phyloP scores from a whole-genome alignment of 1,140 invertebrate species.

The Pogonomyrmex barbatus region DNA sequence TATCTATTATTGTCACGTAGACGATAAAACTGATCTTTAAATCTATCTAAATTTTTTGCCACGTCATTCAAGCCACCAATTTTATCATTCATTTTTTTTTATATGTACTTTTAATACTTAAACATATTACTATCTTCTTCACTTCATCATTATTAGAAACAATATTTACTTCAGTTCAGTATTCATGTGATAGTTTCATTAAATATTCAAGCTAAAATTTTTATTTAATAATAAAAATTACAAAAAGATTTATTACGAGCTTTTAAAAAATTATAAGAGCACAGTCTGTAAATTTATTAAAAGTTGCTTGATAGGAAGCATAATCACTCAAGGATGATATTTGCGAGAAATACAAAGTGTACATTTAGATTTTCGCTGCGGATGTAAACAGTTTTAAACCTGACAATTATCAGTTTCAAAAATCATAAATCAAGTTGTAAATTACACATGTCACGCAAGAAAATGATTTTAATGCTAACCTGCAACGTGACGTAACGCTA shows the following conservation, averaged over 20 bases:
- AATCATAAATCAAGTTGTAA: not conserved
- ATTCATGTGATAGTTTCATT: not conserved
- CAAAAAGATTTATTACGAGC: not conserved
- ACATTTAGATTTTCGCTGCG: not conserved
- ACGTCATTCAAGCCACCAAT: not conserved
- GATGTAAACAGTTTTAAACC: constrained; percentile 11
- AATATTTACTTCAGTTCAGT: not conserved
- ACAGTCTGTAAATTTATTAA: not conserved
- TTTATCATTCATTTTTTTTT: not conserved
- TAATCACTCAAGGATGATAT: not conserved
- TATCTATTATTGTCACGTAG: not conserved
- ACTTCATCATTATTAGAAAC: not conserved
- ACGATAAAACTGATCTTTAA: not conserved
- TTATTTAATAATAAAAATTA: not conserved
- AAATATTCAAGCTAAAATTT: not conserved
- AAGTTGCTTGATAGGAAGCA: not conserved
- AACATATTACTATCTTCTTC: not conserved
- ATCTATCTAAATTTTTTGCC: not conserved
- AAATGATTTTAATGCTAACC: not conserved
- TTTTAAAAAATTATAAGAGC: not conserved
- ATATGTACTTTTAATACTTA: not conserved
- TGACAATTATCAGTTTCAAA: not conserved
- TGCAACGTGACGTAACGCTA: not conserved
- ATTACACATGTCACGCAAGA: not conserved
- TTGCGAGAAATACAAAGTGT: not conserved